These are phyloP conservation scores for Acanthurus leucopareius DNA, from an alignment of 2,797 vertebrate species.

Conservation along the genomic window DNA sequence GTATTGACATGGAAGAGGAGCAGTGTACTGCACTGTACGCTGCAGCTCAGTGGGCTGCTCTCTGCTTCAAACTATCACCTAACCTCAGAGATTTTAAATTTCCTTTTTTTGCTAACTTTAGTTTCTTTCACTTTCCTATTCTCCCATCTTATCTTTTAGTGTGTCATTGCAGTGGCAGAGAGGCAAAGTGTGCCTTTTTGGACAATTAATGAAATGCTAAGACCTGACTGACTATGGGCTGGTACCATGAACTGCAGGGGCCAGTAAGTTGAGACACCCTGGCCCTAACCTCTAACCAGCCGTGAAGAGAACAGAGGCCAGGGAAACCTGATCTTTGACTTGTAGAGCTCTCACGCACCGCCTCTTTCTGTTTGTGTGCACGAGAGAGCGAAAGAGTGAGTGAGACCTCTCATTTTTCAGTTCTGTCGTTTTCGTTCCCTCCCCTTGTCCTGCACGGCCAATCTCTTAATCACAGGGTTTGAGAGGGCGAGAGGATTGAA, in stretches of 20 bases:
- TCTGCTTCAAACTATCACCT: no score
- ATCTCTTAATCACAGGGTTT: conserved; percentile 84
- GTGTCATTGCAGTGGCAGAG: conserved; percentile 3
- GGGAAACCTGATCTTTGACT: conserved; percentile 86
- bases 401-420: conserved; percentile 81
- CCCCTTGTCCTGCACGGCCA: conserved; percentile 77
- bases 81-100: conserved; percentile 14
- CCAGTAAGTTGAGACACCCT: conserved; percentile 79
- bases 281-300: conserved; percentile 77
- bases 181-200: conserved; percentile 57
- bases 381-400: conserved; percentile 35
- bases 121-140: conserved; percentile 10
- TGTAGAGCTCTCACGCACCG: conserved; percentile 72
- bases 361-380: conserved; percentile 52
- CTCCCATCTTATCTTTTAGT: conserved; percentile 17
- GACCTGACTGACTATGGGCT: conserved; percentile 49
- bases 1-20: no score
- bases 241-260: conserved; percentile 66
- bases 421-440: conserved; percentile 69
- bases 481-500: conserved; percentile 65
- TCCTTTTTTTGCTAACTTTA: conserved; percentile 8
- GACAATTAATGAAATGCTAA: conserved; percentile 63
- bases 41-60: no score
- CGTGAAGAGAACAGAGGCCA: conserved; percentile 77
- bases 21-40: no score